Conservation (phyloP, 2,797 vertebrate genomes). For the Galago senegalensis region DNA sequence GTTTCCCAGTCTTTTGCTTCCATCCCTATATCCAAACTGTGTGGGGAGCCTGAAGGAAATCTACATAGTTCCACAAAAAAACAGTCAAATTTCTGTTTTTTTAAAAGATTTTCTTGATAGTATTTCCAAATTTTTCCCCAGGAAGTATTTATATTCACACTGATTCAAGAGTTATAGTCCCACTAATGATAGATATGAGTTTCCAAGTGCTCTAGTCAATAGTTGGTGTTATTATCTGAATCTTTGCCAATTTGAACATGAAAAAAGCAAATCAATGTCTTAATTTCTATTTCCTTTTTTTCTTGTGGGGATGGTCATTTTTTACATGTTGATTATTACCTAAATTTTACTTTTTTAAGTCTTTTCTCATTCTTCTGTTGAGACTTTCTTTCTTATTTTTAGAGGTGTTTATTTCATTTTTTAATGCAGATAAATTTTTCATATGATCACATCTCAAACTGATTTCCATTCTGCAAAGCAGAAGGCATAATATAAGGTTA, state of each 20-base stretch:
- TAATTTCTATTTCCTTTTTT: background rate
- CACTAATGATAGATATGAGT: background rate
- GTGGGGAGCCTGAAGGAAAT: background rate
- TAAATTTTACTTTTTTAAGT: constrained; percentile 22
- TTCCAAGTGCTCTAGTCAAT: background rate
- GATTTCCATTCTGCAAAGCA: background rate
- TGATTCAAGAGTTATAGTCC: background rate
- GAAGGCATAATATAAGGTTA: background rate
- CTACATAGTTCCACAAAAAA: background rate
- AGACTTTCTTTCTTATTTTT: background rate
- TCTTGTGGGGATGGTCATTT: background rate
- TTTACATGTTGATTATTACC: background rate
- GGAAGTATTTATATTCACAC: background rate
- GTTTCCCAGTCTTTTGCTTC: background rate
- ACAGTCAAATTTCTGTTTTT: background rate
- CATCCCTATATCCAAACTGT: background rate
- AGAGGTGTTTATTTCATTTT: background rate
- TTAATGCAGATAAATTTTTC: constrained; percentile 2
- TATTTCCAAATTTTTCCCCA: constrained; percentile 7
- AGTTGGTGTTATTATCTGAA: background rate
- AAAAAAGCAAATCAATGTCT: constrained; percentile 5
- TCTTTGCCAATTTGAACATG: background rate
- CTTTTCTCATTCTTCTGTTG: background rate
- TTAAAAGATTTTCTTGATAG: background rate
- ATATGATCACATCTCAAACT: background rate